These are phyloP conservation scores for Drosophila glabriapex DNA, from an alignment of 2,888 invertebrate genomes.

Conservation along the genomic window DNA sequence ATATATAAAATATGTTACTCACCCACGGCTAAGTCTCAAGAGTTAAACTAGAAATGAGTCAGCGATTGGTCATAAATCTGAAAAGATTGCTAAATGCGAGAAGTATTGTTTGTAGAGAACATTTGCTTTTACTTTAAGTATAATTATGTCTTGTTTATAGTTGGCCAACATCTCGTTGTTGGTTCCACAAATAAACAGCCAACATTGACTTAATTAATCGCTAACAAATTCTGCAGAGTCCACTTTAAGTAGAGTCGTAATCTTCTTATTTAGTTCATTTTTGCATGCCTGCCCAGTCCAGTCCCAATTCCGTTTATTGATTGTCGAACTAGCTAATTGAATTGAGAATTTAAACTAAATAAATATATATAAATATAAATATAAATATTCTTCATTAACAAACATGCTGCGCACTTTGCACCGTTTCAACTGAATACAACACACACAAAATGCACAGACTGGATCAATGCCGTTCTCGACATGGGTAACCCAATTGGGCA, in stretches of 20 bases:
- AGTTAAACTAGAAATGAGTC: background rate
- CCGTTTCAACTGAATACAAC: constrained; percentile 10
- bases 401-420: constrained; percentile 59
- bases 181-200: background rate
- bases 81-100: background rate
- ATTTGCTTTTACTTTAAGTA: background rate
- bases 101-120: background rate
- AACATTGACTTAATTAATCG: background rate
- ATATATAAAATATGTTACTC: background rate
- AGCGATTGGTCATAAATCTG: background rate
- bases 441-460: constrained; percentile 86
- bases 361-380: too few species aligned
- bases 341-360: background rate
- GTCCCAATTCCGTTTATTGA: background rate
- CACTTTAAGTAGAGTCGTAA: background rate
- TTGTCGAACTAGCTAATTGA: background rate
- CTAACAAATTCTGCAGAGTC: background rate
- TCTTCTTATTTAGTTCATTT: background rate
- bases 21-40: background rate
- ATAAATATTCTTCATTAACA: constrained; percentile 48
- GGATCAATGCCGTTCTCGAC: constrained; percentile 91
- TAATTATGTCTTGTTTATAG: background rate
- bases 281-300: constrained; percentile 13
- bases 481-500: constrained; percentile 87
- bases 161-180: background rate